Base-by-base conservation (phyloP, 1,140 invertebrate genomes). In the Drosophila paulistorum region DNA sequence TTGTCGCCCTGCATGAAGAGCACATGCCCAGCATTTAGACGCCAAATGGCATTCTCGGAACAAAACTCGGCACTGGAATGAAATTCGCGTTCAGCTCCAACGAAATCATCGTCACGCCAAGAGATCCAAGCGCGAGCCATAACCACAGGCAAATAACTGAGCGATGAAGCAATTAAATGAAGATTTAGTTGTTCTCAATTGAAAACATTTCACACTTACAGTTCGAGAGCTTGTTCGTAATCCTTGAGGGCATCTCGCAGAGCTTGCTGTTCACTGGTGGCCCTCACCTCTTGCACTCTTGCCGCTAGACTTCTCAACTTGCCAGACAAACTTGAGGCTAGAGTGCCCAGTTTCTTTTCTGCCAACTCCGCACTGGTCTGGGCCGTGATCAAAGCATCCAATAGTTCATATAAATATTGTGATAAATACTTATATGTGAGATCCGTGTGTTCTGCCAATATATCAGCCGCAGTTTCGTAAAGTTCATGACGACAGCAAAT, bases 91-190 rank as follows among this genome's bases (percentile, higher is more conserved):
- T 98, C 97, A 0, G 99, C 98, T 92, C 99, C 97, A 1, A 95
- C 93, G 90, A 99, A 99, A 92, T 99, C 98, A 91, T 98, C 97
- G 86, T 97, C 94, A 68, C 99, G 98, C 99, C 99, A 99, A 87
- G 98, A 99, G 75, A 99, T 99, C 94, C 99, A 99, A 0, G 98
- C 98, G 93, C 99, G 98, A 3, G 98, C 97, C 98, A 99, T 99
- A 9, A 99, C 94, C 11, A 99, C 97, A 0, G 99, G 98, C 68
- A 99, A 94, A 81, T 96, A 97, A 42, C 94, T 95, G 65, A 58
- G 79, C 72, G 67, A 20, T 59, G 55, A 68, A 17, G 64, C 3
- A 5, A 37, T 54, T 37, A 17, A 9, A 41, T 57, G 11, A 7
- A 41, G 59, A 11, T 30, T 10, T 9, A 54, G 23, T 1, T 30